A percentile compares a stretch with the other conserved stretches of the same genome.
Evolutionary conservation across 1,140 invertebrate species (phyloP).

Genomic region (Bombyx mandarina): DNA sequence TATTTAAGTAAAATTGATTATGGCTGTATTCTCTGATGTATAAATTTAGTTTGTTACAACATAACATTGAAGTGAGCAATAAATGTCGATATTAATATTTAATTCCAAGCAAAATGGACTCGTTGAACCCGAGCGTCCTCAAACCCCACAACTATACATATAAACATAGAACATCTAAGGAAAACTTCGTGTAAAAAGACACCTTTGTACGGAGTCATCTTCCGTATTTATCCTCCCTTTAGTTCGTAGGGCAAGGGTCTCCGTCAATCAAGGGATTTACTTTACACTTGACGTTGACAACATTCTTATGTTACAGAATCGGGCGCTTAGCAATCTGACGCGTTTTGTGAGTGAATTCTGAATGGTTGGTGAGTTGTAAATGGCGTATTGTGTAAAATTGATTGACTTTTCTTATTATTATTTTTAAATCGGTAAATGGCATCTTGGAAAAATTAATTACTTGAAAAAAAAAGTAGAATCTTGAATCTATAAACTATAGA

Average conservation of each 20-base stretch:
- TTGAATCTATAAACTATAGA: no score
- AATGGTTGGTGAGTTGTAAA: no score
- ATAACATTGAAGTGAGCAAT: background rate
- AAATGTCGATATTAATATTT: background rate
- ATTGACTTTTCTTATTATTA: no score
- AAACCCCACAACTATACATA: background rate
- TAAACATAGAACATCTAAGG: conserved; percentile 2
- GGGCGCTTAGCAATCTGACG: conserved; percentile 37
- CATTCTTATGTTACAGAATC: conserved; percentile 47
- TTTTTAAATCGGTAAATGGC: no score
- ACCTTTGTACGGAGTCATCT: conserved; percentile 24
- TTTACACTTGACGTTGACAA: conserved; percentile 49
- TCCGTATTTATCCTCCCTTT: conserved; percentile 33
- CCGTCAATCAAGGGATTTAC: conserved; percentile 54
- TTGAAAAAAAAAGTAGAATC: no score
- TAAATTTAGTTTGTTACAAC: background rate
- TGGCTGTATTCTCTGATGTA: background rate
- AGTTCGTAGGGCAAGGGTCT: conserved; percentile 21
- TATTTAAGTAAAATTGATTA: no score
- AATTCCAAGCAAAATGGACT: background rate
- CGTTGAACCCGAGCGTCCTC: no score
- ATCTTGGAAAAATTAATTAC: no score
- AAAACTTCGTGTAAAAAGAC: conserved; percentile 19
- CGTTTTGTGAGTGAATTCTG: conserved; percentile 12
- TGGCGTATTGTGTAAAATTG: no score